A percentile compares a stretch with the other conserved stretches of the same genome.
These are phyloP conservation scores for Xestia ashworthii DNA, from an alignment of 2,888 invertebrate genomes.

Conservation along the genomic window DNA sequence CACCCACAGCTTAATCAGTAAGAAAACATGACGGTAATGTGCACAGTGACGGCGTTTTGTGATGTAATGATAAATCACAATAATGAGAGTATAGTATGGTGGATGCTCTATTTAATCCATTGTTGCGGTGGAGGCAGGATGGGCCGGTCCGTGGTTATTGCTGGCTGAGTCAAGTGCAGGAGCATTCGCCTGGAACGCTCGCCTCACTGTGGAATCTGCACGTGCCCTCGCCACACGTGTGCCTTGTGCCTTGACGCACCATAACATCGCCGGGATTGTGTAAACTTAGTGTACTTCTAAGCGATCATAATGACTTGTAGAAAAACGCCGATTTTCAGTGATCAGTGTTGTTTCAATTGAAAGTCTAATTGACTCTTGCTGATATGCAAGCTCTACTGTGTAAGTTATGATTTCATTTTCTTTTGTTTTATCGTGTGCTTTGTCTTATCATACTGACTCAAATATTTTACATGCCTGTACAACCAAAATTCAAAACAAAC, in stretches of 20 bases:
- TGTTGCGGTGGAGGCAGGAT: slow-evolving; percentile 79
- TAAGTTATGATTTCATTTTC: slow-evolving; percentile 47
- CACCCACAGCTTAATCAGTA: slow-evolving; percentile 40
- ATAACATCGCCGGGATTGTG: slow-evolving; percentile 70
- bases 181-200: slow-evolving; percentile 86
- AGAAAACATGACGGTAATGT: slow-evolving; percentile 47
- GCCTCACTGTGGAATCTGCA: slow-evolving; percentile 84
- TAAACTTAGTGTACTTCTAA: slow-evolving; percentile 66
- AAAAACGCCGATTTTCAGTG: slow-evolving; percentile 60
- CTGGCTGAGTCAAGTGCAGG: slow-evolving; percentile 87
- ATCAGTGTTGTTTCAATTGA: slow-evolving; percentile 46
- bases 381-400: slow-evolving; percentile 28
- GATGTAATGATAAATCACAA: slow-evolving; percentile 56
- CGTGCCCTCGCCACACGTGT: slow-evolving; percentile 85
- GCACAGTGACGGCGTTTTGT: slow-evolving; percentile 36
- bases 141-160: slow-evolving; percentile 79
- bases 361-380: slow-evolving; percentile 27
- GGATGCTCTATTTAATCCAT: slow-evolving; percentile 82
- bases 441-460: slow-evolving; percentile 5
- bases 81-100: slow-evolving; percentile 62
- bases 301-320: slow-evolving; percentile 31
- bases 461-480: not conserved
- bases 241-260: slow-evolving; percentile 76
- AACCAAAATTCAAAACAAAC: slow-evolving; percentile 3
- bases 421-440: slow-evolving; percentile 37